Percentiles rank a stretch among this genome's conserved stretches.
phyloP scores from a whole-genome alignment of 2,888 invertebrate species.

The Mesochorus sp. region DNA sequence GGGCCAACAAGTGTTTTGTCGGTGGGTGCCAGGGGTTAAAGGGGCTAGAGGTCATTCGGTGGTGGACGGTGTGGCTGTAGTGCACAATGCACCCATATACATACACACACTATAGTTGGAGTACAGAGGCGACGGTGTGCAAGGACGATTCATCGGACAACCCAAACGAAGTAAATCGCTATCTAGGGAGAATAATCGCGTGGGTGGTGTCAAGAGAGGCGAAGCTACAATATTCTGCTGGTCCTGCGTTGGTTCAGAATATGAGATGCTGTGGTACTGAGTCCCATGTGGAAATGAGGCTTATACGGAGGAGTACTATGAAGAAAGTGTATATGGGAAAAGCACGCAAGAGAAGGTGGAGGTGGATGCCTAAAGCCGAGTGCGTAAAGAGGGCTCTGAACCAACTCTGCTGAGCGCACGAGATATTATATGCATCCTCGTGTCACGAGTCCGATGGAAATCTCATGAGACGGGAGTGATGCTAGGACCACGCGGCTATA shows the following conservation, averaged over 20 bases:
- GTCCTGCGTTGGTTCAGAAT: background rate
- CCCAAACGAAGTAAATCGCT: slow-evolving; percentile 56
- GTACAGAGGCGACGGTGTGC: slow-evolving; percentile 34
- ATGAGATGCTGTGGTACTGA: background rate
- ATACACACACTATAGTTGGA: background rate
- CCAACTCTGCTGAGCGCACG: slow-evolving; percentile 19
- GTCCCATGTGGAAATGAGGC: background rate
- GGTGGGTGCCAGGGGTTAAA: slow-evolving; percentile 58
- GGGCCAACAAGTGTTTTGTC: slow-evolving; percentile 79
- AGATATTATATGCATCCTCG: slow-evolving; percentile 54
- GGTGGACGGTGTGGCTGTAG: slow-evolving; percentile 13
- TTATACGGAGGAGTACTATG: slow-evolving; percentile 29
- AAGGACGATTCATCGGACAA: slow-evolving; percentile 52
- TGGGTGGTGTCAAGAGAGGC: slow-evolving; percentile 21
- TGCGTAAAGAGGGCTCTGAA: slow-evolving; percentile 28
- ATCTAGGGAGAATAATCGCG: slow-evolving; percentile 53
- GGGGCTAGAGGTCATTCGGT: slow-evolving; percentile 47
- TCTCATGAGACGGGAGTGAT: slow-evolving; percentile 56
- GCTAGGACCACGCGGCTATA: slow-evolving; percentile 22
- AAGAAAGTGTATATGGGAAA: slow-evolving; percentile 17
- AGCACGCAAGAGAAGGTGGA: background rate
- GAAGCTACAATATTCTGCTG: background rate
- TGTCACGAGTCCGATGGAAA: slow-evolving; percentile 59
- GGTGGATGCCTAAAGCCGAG: too few species aligned
- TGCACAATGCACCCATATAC: background rate